Conservation (phyloP, 2,888 invertebrate species). For the Alentia gelatinosa region DNA sequence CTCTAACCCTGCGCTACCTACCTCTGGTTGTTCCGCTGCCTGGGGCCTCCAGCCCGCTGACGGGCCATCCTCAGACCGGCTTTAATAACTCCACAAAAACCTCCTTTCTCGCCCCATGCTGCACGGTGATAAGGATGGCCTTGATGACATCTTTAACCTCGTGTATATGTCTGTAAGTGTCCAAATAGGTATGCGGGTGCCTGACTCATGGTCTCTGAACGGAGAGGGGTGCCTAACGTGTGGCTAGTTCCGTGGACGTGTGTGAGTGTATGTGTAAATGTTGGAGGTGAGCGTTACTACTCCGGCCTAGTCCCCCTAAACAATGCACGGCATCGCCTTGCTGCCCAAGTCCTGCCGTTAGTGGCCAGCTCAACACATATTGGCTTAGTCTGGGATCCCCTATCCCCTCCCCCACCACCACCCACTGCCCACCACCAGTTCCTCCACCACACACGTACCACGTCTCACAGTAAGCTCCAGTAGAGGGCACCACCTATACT, state of each 20-base stretch:
- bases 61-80: not conserved
- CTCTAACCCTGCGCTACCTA: not conserved
- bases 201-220: not conserved
- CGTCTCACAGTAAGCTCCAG: no score
- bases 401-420: not conserved
- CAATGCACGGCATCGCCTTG: not conserved
- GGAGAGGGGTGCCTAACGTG: not conserved
- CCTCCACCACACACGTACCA: not conserved
- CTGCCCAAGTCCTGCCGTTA: not conserved
- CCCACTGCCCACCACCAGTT: not conserved
- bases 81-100: not conserved
- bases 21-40: not conserved
- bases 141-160: not conserved
- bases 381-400: not conserved
- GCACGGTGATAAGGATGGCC: not conserved
- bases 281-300: not conserved
- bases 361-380: not conserved
- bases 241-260: no score
- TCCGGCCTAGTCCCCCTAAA: not conserved
- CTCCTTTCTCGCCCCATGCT: not conserved
- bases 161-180: not conserved
- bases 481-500: not conserved
- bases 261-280: not conserved
- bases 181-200: not conserved
- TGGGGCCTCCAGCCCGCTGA: not conserved